Evolutionary conservation across 1,140 invertebrate genomes (phyloP).

Genomic region (Agraylea sexmaculata): DNA sequence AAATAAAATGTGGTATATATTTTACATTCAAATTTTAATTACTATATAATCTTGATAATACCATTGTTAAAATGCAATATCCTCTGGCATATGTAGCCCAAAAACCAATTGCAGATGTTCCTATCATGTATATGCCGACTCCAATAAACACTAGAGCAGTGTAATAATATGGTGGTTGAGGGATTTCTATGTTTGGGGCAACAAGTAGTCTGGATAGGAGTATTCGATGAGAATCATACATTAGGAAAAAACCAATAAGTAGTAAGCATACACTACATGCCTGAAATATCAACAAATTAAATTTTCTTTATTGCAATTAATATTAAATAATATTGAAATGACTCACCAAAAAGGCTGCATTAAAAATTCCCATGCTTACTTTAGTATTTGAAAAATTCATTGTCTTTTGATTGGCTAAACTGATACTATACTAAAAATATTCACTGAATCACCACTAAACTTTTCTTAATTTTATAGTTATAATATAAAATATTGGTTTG

Average conservation of each 20-base stretch:
- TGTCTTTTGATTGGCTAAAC: too few relatives aligned
- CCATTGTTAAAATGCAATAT: slow-evolving; percentile 54
- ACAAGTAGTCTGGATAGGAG: slow-evolving; percentile 54
- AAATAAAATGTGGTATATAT: slow-evolving; percentile 7
- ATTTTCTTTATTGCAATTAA: neutral
- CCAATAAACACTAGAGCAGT: slow-evolving; percentile 51
- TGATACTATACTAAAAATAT: too few relatives aligned
- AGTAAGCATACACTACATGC: slow-evolving; percentile 56
- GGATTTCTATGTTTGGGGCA: slow-evolving; percentile 41
- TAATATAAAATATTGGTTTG: too few relatives aligned
- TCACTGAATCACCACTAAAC: too few relatives aligned
- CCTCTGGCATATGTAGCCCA: slow-evolving; percentile 65
- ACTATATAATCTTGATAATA: slow-evolving; percentile 32
- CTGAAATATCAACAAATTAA: slow-evolving; percentile 37
- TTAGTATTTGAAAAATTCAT: too few relatives aligned
- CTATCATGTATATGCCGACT: slow-evolving; percentile 51
- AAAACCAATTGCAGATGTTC: slow-evolving; percentile 58
- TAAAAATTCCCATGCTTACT: slow-evolving; percentile 35
- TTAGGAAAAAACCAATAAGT: slow-evolving; percentile 53
- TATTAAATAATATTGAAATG: slow-evolving; percentile 6
- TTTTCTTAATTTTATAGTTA: too few relatives aligned
- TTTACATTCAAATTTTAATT: slow-evolving; percentile 3
- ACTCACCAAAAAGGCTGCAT: slow-evolving; percentile 39
- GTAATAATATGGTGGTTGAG: slow-evolving; percentile 63
- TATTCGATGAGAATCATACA: slow-evolving; percentile 54